Base-by-base conservation (phyloP, 2,797 vertebrate species). In the Dallia pectoralis region DNA sequence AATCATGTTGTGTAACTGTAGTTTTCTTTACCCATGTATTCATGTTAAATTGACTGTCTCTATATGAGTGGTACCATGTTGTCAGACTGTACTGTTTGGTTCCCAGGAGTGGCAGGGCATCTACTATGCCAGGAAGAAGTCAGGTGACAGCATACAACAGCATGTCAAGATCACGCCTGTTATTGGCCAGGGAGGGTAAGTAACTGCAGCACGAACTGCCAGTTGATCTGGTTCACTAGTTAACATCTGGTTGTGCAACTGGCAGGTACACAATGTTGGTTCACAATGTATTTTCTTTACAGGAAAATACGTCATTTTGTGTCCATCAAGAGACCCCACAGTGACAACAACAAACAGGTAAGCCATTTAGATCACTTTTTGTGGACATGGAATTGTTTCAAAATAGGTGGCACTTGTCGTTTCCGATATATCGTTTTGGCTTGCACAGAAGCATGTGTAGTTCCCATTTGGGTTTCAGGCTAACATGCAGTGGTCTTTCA, bases 271-370 rank as follows among this genome's bases (percentile, higher is more conserved):
- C 11, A 64, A 56, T 22, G 19, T n/a, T 64, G 29, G 61, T 63
- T 63, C 25, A 4, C 61, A 63, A 63, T 29, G 44, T 15, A 47
- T 44, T 44, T 11, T 40, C 68, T 88, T 89, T 76, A 79, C 91
- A 99, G 97, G 90, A 97, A 98, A 91, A 96, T 99, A 78, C 93
- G 96, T 81, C 97, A 99, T 88, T 96, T 97, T 82, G 97, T 99
- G 67, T 95, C 97, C 77, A 94, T 98, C 89, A 98, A 97, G 92
- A 96, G 94, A 84, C 92, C 95, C 82, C 94, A 94, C 70, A 86
- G 88, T 63, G 96, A 97, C 90, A 96, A 93, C 91, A 96, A 94
- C 76, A 96, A 96, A 80, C 96, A 97, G 95, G 97, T 98, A 76
- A 79, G 84, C 62, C 40, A 27, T 47, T 25, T 44, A n/a, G n/a